Base-by-base conservation (phyloP, 2,113 vertebrate species). In the Corydoras maculifer region DNA sequence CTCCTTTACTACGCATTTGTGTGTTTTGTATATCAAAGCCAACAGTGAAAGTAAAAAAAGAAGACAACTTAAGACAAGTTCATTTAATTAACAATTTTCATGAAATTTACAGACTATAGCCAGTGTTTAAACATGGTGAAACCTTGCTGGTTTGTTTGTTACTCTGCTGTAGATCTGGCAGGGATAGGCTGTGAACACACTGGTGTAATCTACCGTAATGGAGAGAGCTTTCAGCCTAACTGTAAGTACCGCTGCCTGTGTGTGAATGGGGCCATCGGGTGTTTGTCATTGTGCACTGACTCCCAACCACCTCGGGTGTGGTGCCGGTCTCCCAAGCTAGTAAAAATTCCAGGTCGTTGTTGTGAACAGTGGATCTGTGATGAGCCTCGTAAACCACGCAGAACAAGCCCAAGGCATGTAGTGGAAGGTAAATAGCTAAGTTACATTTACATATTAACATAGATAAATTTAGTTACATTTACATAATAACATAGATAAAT, bases 191-290 rank as follows among this genome's bases (percentile, higher is more conserved):
- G 97, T 60, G 84, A 98, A 75, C 89, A 99, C 63, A 90, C 98
- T 3, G 96, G 97, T 3, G 88, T 96, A 62, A 91, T 93, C 66
- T 99, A 98, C 80, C 86, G 82, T 60, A 99, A 95, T 0, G 97
- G 97, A 1, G 92, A 99, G 84, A 92, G 86, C 18, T 99, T 99
- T 86, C 92, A 93, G 84, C 96, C 95, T 82, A 99, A 86, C 85
- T 99, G 97, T 87, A 97, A 94, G 76, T 99, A 94, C 88, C 94
- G 94, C 81, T 99, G 97, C 71, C 92, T 94, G 0, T 99, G 97
- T 77, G 89, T 99, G 63, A 93, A 94, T 0, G 97, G 97, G 0
- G 92, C 90, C 0, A 94, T 99, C 72, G 97, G 96, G 69, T 99
- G 97, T 49, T 87, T 95, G 54, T 83, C 90, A 0, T 85, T 92